phyloP scores from a whole-genome alignment of 2,797 vertebrate genomes.

The Glyptemys insculpta region DNA sequence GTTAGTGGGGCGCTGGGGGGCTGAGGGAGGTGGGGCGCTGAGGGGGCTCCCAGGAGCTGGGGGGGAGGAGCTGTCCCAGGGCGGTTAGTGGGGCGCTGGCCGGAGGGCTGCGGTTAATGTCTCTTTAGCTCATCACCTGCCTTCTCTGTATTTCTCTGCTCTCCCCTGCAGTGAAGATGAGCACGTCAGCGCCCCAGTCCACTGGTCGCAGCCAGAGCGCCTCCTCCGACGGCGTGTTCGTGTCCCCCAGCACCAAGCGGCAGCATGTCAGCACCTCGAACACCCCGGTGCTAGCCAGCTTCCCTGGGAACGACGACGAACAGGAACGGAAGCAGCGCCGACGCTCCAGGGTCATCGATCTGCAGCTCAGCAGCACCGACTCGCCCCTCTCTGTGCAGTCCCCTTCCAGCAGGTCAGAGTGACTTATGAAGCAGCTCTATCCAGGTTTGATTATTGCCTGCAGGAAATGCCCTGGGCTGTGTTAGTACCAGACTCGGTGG shows the following conservation, averaged over 20 bases:
- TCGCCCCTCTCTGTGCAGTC: constrained; percentile 72
- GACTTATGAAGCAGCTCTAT: background rate
- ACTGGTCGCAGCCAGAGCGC: constrained; percentile 57
- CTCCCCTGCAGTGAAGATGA: constrained; percentile 74
- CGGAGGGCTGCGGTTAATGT: too few relatives aligned
- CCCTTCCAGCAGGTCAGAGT: constrained; percentile 58
- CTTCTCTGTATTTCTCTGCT: background rate
- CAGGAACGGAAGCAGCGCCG: constrained; percentile 90
- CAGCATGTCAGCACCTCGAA: constrained; percentile 67
- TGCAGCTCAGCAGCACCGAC: constrained; percentile 82
- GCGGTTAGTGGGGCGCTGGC: too few relatives aligned
- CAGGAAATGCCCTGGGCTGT: background rate
- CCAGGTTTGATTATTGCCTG: background rate
- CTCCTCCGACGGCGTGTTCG: constrained; percentile 57
- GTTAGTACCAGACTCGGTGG: background rate
- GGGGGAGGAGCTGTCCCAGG: too few relatives aligned
- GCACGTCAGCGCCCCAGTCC: constrained; percentile 79
- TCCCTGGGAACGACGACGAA: constrained; percentile 93
- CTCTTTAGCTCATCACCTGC: too few relatives aligned
- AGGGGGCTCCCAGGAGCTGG: too few relatives aligned
- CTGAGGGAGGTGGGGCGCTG: too few relatives aligned
- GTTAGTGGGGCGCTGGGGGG: too few relatives aligned
- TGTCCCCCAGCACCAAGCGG: constrained; percentile 73
- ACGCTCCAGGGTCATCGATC: constrained; percentile 87
- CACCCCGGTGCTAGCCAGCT: constrained; percentile 85